Base-by-base conservation (phyloP, 1,140 invertebrate genomes). In the Akabosia matsudoensis region DNA sequence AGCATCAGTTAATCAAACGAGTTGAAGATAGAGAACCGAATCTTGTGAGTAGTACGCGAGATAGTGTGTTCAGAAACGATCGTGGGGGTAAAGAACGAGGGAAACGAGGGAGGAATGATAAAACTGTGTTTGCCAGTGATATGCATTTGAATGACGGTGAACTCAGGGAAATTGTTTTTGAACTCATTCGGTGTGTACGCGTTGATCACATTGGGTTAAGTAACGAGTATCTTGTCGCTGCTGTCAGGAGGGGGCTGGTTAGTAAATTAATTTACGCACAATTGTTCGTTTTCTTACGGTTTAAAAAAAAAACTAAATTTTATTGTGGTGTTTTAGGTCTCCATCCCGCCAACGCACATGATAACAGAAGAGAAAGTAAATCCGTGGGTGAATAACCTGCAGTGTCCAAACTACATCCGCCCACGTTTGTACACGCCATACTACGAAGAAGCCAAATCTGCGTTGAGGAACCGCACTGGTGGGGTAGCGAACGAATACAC, bases 381-480 rank as follows among this genome's bases (percentile, higher is more conserved):
- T 82, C 92, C 94, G 31, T 97, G 94, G 95, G 91, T 94, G 80
- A 88, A 92, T 54, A 89, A 90, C 28, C 89, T 89, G 16, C 90
- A 91, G 67, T 67, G 61, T 22, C 70, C 85, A 84, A 78, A 92
- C 91, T 82, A 92, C 85, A 90, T 94, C 0, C 90, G 92, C 80
- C 94, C 95, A 61, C 87, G 96, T 28, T 88, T 96, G 33, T 98
- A 97, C 85, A 91, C 93, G 88, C 95, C 95, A 18, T 97, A 97
- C 84, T 93, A 95, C 81, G 95, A 97, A 83, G 95, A 97, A 87
- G 78, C 78, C 37, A 76, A 76, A 34, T 64, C 75, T 7, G 72
- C 75, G 24, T 22, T 79, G 14, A 56, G 76, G 28, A 26, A 24
- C n/a, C 30, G 70, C 1, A 14, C 70, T 26, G 33, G 33, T 34